Percentiles rank a stretch among this genome's conserved stretches.
Evolutionary conservation across 2,888 invertebrate species (phyloP).

Genomic region (Ernsta delagoae): DNA sequence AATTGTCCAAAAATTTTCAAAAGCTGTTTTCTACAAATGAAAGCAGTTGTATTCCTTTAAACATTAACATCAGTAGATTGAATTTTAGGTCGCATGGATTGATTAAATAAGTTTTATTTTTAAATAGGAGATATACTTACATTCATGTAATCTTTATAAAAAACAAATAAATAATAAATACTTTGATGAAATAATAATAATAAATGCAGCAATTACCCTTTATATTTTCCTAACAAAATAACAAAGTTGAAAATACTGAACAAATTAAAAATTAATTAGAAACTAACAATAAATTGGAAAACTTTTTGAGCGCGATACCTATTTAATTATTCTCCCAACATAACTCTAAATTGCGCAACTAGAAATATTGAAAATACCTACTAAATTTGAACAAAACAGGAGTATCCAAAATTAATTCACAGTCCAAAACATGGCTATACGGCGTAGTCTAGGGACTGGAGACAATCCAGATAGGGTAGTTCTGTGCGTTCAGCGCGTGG

Average conservation of each 20-base stretch:
- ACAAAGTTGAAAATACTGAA: background rate
- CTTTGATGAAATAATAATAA: too few species aligned
- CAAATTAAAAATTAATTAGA: background rate
- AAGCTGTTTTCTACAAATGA: too few species aligned
- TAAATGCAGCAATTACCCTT: too few species aligned
- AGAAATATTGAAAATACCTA: background rate
- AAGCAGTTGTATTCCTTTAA: too few species aligned
- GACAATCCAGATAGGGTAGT: background rate
- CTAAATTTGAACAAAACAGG: background rate
- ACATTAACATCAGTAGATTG: too few species aligned
- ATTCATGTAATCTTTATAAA: background rate
- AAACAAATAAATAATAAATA: too few species aligned
- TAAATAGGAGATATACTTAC: too few species aligned
- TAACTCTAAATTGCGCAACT: background rate
- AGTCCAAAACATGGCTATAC: slow-evolving; percentile 19
- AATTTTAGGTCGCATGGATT: background rate
- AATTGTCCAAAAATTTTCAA: slow-evolving; percentile 9
- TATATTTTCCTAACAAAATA: too few species aligned
- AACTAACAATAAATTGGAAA: slow-evolving; percentile 9
- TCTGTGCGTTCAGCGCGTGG: background rate
- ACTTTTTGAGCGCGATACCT: slow-evolving; percentile 5
- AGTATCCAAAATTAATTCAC: background rate
- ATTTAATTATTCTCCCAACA: background rate
- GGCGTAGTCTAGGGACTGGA: background rate
- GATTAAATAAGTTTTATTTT: too few species aligned